Conservation (phyloP, 1,140 invertebrate genomes). For the Paramacrobiotus metropolitanus region DNA sequence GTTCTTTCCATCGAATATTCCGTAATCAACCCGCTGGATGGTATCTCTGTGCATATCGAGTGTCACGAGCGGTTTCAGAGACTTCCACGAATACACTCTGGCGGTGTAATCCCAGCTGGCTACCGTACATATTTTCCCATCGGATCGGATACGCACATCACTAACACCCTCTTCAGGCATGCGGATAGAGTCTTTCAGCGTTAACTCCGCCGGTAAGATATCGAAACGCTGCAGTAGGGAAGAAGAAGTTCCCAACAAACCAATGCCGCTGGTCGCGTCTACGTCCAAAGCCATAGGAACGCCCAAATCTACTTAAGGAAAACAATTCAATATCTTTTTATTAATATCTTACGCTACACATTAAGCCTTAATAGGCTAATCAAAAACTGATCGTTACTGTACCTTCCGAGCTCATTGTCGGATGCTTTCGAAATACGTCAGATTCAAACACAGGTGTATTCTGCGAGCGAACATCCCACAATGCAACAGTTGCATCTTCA, state of each 20-base stretch:
- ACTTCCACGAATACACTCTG: conserved; percentile 51
- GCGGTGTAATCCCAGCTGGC: conserved; percentile 51
- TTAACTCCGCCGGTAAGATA: not conserved
- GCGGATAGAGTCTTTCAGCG: not conserved
- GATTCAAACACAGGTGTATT: not conserved
- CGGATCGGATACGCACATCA: conserved; percentile 37
- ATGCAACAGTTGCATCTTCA: not conserved
- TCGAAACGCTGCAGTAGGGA: not conserved
- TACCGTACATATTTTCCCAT: conserved; percentile 44
- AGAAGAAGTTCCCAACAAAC: not conserved
- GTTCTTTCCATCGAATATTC: conserved; percentile 13
- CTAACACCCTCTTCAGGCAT: conserved; percentile 30
- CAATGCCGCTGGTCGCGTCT: not conserved
- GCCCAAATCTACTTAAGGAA: not conserved
- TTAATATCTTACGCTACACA: not conserved
- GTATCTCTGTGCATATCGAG: conserved; percentile 27
- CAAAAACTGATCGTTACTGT: too few relatives aligned
- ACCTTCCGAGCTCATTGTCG: too few relatives aligned
- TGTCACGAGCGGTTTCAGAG: conserved; percentile 42
- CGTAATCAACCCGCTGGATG: conserved; percentile 13
- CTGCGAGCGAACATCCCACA: not conserved
- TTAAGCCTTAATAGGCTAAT: not conserved
- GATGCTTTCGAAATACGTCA: not conserved
- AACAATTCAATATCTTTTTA: not conserved
- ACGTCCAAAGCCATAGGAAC: not conserved